phyloP scores from a whole-genome alignment of 1,140 invertebrate genomes.

The Apis florea region DNA sequence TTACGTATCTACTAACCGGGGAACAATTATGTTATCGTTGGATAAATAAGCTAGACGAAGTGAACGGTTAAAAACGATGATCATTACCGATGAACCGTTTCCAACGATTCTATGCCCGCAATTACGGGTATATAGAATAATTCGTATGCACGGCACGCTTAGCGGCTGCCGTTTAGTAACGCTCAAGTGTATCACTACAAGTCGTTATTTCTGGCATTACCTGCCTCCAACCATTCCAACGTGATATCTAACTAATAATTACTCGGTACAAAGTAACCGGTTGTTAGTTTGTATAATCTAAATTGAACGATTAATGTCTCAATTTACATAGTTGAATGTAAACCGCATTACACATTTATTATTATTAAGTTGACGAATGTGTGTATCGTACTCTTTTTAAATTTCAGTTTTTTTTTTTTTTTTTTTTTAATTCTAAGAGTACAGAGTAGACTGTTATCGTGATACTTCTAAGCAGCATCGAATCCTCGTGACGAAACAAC shows the following conservation, averaged over 20 bases:
- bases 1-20: constrained; percentile 34
- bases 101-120: neutral
- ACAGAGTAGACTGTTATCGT: no score
- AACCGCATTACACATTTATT: neutral
- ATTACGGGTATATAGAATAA: constrained; percentile 16
- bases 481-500: neutral
- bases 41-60: constrained; percentile 21
- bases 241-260: neutral
- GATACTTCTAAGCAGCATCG: neutral
- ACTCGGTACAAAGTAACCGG: neutral
- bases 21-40: constrained; percentile 34
- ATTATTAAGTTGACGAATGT: neutral
- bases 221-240: neutral
- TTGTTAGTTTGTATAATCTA: neutral
- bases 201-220: neutral
- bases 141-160: neutral
- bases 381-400: no score
- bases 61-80: constrained; percentile 2
- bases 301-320: neutral
- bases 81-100: constrained; percentile 16
- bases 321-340: neutral
- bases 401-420: no score
- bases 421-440: no score
- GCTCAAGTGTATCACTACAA: neutral
- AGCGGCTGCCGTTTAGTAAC: neutral